A percentile compares a stretch with the other conserved stretches of the same genome.
phyloP scores from a whole-genome alignment of 2,797 vertebrate genomes.

The Hippopotamyrus pictus region DNA sequence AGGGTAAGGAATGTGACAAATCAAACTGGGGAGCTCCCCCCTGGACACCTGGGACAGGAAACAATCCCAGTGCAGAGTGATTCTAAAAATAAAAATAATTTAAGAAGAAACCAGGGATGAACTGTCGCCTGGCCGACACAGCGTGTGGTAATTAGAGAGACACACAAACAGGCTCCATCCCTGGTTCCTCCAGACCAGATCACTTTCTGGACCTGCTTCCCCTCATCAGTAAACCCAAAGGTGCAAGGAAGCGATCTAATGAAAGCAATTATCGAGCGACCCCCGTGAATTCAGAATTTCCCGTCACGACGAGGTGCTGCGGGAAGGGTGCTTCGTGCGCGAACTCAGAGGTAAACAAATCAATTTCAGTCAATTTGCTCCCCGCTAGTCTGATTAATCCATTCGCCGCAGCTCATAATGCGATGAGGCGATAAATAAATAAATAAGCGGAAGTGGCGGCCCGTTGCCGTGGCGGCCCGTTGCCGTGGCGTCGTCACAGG shows the following conservation, averaged over 20 bases:
- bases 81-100: background rate
- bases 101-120: background rate
- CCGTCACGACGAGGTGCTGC: background rate
- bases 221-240: background rate
- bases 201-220: background rate
- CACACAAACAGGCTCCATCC: background rate
- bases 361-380: constrained; percentile 22
- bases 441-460: background rate
- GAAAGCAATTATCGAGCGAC: constrained; percentile 4
- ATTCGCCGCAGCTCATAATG: constrained; percentile 14
- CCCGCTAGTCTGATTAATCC: constrained; percentile 14
- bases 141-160: background rate
- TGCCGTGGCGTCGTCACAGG: background rate
- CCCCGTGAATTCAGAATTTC: background rate
- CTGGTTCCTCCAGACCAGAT: background rate
- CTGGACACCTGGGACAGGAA: background rate
- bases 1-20: background rate
- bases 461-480: background rate
- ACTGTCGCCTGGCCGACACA: background rate
- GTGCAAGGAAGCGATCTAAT: constrained; percentile 9
- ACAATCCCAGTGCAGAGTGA: background rate
- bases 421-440: constrained; percentile 10
- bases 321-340: background rate
- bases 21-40: background rate
- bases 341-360: constrained; percentile 16